Base-by-base conservation (phyloP, 2,113 vertebrate genomes). In the mouse (Mus musculus) region DNA sequence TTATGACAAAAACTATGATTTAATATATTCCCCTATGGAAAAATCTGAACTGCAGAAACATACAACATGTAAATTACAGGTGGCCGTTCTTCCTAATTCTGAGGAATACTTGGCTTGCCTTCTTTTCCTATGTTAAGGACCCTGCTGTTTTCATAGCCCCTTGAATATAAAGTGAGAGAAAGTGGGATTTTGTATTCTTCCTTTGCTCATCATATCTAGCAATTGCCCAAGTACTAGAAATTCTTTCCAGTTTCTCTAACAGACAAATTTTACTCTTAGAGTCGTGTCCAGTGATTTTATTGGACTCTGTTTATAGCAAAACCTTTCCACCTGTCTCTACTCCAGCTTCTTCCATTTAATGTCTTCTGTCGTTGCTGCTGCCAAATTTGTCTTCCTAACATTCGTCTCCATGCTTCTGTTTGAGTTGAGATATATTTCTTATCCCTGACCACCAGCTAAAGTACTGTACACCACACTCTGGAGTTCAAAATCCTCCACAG, bases 351-450 rank as follows among this genome's bases (percentile, higher is more conserved):
- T 77, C 42, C 2, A 20, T 94, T 54, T 88, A 88, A 67, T 77
- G 12, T 26, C 63, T 69, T 54, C 16, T 26, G 26, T 10, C 6
- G 3, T 26, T 0, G 28, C 0, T 78, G 1, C 12, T 24, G 7
- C 36, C 17, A 42, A 89, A 65, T 59, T 89, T 56, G 1, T 84
- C 81, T 87, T 39, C 30, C 30, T 89, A 81, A 86, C 65, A 93
- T 54, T 76, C 7, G 49, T 90, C 42, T 80, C 72, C 20, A 49
- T 17, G 42, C 19, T 78, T 82, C 5, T 73, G 80, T 56, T 36
- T 94, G 61, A 89, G n/a, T 75, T 30, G 54, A 42, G 20, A 69
- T 14, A 88, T 10, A 78, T 0, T 77, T 26, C 5, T 63, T 77
- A 36, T 12, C 78, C 56, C 52, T 75, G 39, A 81, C 59, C 42